Percentiles rank a stretch among this genome's conserved stretches.
phyloP scores from a whole-genome alignment of 2,113 vertebrate genomes.

The Lipophrys pholis region DNA sequence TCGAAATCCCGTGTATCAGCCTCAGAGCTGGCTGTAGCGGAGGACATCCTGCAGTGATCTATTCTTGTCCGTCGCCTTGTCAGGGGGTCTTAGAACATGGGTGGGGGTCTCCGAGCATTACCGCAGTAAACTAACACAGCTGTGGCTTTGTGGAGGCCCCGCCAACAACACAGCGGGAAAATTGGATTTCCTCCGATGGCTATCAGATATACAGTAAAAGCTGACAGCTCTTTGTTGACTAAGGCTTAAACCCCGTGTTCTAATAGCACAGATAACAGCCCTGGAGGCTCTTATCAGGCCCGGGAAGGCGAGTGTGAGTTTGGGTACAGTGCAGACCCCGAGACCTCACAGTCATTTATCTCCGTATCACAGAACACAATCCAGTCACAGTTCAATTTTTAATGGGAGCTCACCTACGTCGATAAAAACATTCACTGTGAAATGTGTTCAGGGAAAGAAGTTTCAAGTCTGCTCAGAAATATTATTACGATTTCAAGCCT shows the following conservation, averaged over 20 bases:
- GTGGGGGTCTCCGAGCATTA: slow-evolving; percentile 24
- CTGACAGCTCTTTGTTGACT: slow-evolving; percentile 76
- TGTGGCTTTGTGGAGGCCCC: slow-evolving; percentile 7
- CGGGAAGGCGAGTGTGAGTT: slow-evolving; percentile 45
- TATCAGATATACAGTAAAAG: slow-evolving; percentile 72
- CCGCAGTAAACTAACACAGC: slow-evolving; percentile 33
- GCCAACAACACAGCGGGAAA: slow-evolving; percentile 54
- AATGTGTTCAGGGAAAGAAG: too few relatives aligned
- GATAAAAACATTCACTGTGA: not conserved
- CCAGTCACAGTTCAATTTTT: slow-evolving; percentile 6
- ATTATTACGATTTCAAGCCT: too few relatives aligned
- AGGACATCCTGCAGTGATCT: slow-evolving; percentile 32
- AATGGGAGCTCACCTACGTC: not conserved
- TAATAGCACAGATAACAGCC: slow-evolving; percentile 72
- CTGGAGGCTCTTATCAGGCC: slow-evolving; percentile 61
- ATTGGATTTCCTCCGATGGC: slow-evolving; percentile 76
- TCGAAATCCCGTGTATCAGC: slow-evolving; percentile 19
- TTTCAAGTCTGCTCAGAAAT: too few relatives aligned
- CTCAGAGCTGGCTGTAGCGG: slow-evolving; percentile 21
- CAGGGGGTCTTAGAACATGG: slow-evolving; percentile 31
- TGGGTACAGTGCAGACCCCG: slow-evolving; percentile 46
- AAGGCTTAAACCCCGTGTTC: slow-evolving; percentile 66
- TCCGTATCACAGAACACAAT: not conserved
- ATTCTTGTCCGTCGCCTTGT: slow-evolving; percentile 40
- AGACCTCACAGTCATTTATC: slow-evolving; percentile 56